Evolutionary conservation across 1,140 invertebrate species (phyloP).

Genomic region (Drosophila busckii): DNA sequence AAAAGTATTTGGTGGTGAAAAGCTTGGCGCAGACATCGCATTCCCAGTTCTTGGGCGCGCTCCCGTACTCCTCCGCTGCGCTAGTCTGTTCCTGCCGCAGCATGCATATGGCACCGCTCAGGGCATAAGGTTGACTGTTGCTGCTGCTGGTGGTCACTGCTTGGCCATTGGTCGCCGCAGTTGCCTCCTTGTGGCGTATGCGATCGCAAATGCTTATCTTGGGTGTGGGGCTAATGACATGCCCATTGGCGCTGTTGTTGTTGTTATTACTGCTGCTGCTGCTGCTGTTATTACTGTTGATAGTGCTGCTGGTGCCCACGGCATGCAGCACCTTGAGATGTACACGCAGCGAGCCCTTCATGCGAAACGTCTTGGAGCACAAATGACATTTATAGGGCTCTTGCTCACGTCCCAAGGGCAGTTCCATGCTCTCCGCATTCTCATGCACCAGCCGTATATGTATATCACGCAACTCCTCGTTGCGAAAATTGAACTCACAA

Average conservation of each 20-base stretch:
- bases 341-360: conserved; percentile 89
- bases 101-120: conserved; percentile 60
- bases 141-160: conserved; percentile 2
- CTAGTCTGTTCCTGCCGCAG: conserved; percentile 40
- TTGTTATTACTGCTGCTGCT: not conserved
- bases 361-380: conserved; percentile 88
- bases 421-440: conserved; percentile 58
- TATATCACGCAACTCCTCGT: conserved; percentile 84
- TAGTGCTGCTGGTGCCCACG: conserved; percentile 65
- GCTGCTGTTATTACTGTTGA: conserved; percentile 5
- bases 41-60: conserved; percentile 84
- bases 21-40: conserved; percentile 91
- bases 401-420: conserved; percentile 13
- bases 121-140: conserved; percentile 43
- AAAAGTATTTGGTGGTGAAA: conserved; percentile 93
- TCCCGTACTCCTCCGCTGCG: conserved; percentile 22
- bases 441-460: conserved; percentile 88
- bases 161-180: conserved; percentile 9
- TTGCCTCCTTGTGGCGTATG: conserved; percentile 64
- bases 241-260: conserved; percentile 3
- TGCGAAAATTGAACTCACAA: conserved; percentile 86
- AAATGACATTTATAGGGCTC: conserved; percentile 86
- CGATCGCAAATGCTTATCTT: conserved; percentile 75
- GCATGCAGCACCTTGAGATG: conserved; percentile 89
- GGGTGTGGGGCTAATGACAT: conserved; percentile 18